Evolutionary conservation across 64 coral and sea anemone species (phyloP), one percentile per base, ranked within the genome.

Genomic region (Stichodactyla helianthus): DNA sequence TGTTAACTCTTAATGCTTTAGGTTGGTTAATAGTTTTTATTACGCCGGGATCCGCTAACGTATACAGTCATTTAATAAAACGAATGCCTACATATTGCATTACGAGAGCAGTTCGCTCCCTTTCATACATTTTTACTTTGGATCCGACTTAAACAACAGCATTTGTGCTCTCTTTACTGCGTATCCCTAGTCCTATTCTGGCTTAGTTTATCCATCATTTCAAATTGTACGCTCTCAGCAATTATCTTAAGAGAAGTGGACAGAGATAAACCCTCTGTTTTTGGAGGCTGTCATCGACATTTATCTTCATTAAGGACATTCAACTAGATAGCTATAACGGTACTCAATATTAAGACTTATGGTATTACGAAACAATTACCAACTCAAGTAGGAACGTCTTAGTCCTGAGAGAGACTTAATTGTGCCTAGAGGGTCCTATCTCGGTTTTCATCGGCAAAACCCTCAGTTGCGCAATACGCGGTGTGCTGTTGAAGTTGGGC

Each of bases 341-440:
- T 52, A 17, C 17, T 81, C 78, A 14, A 81, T 54, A 81, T 81
- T 51, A 50, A 51, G 52, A 12, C 52, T 71, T 71, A 71, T 8
- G 25, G 67, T 71, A 71, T 53, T 51, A 81, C 78, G 52, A 19
- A 81, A 51, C 52, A 28, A 81, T 81, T 81, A 54, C 53, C 50
- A 20, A 9, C 26, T 81, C 50, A 81, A 81, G 78, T 52, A 28
- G 50, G 26, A 81, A 19, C 35, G 17, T 52, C 78, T 81, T 54
- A 81, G 35, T 28, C n/a, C 51, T 81, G 17, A 52, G 78, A 52
- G 78, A 54, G 50, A 81, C 20, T 81, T 81, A 81, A 81, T 81
- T 81, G 50, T 81, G 78, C 78, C 78, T 54, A 81, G 78, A 81
- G 78, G 78, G 78, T 52, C 7, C 35, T 81, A 18, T 4, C 78